Base-by-base conservation (phyloP, 2,888 invertebrate genomes). In the Pammene fasciana region DNA sequence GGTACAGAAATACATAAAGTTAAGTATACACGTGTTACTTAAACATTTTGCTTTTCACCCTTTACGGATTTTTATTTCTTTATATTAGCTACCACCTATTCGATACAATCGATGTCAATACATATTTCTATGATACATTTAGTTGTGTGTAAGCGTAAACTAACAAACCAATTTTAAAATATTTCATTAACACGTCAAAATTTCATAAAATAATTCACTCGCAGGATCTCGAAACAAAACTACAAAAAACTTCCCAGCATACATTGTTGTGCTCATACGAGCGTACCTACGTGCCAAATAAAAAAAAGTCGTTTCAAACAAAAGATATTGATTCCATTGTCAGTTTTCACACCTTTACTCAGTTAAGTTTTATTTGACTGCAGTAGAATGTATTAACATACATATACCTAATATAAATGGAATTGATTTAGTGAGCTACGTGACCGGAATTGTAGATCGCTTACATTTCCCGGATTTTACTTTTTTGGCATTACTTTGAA, bases 341-440 rank as follows among this genome's bases (percentile, higher is more conserved):
- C 57, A 52, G 41, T 13, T 26, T 38, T 54, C 26, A 46, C 43
- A 64, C 50, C 50, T 18, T 52, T 48, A 59, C 36, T 57, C 68
- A 52, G 50, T 43, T 18, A 43, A 65, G 34, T 54, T 54, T 34
- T 16, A 68, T 52, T 48, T 48, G 54, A 65, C 36, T 54, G 59
- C 60, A 60, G 60, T 55, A 55, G 26, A 48, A 55, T 65, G 54
- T 65, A 60, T 65, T 55, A 70, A 65, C 65, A 70, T 65, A 65
- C 65, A 70, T 65, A 65, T 70, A 54, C 54, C 34, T 54, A 55
- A 65, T 60, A 65, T 55, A 55, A 60, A 70, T 60, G 65, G 54
- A 70, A 65, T 65, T 70, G 70, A 70, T 65, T 70, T 65, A 70
- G 60, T 70, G 60, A 65, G 54, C 41, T 70, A 70, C 70, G 70